These are phyloP conservation scores for Thunnus maccoyii DNA, from an alignment of 2,113 vertebrate genomes.

Conservation along the genomic window DNA sequence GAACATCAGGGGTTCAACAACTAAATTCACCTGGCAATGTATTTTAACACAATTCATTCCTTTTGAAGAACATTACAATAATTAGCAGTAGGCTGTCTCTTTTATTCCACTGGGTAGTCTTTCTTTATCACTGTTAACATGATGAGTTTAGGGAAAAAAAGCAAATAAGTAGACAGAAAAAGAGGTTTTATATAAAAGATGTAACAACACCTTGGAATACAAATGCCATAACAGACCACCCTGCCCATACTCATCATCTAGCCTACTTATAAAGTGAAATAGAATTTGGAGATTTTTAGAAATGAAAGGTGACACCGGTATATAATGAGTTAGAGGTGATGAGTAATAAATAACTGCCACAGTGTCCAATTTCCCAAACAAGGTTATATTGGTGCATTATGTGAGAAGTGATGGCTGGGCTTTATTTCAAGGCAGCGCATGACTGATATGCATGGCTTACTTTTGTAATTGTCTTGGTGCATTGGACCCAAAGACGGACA, in stretches of 20 bases:
- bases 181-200: not conserved
- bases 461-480: constrained; percentile 88
- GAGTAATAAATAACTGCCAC: constrained; percentile 70
- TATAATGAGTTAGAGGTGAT: constrained; percentile 69
- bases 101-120: not conserved
- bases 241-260: constrained; percentile 14
- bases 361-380: constrained; percentile 72
- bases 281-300: constrained; percentile 51
- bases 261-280: constrained; percentile 24
- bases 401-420: constrained; percentile 68
- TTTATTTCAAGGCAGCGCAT: constrained; percentile 79
- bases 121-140: constrained; percentile 13
- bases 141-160: too few species aligned
- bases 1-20: too few species aligned
- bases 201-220: not conserved
- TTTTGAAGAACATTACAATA: not conserved
- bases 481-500: constrained; percentile 84
- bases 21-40: not conserved
- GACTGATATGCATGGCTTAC: constrained; percentile 88
- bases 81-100: not conserved
- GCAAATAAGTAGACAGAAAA: not conserved
- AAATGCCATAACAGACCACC: constrained; percentile 7
- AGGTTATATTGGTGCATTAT: constrained; percentile 69
- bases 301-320: constrained; percentile 73
- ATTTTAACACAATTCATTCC: not conserved